Base-by-base conservation (phyloP, 2,797 vertebrate genomes). In the Leucoraja ocellata region DNA sequence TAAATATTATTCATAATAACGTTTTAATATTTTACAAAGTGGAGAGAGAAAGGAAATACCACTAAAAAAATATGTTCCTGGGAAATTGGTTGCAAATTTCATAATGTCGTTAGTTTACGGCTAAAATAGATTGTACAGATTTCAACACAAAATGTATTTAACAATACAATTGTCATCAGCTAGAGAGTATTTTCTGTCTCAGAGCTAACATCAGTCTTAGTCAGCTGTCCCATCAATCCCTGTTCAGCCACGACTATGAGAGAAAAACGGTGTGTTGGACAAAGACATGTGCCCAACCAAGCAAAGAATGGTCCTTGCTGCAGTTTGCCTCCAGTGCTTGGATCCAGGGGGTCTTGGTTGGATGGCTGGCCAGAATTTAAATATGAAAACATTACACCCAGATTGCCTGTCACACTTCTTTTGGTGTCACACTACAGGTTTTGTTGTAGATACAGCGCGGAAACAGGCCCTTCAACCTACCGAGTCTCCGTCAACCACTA, bases 131-230 rank as follows among this genome's bases (percentile, higher is more conserved):
- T 68, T 5, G 84, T 36, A 32, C 10, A 36, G 6, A 32, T 88
- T 65, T 88, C 84, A 65, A 32, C 7, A 16, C 16, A 16, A 21
- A n/a, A 88, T 65, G 18, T 88, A 36, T 36, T 88, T 68, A 32
- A 88, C 32, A 88, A 88, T 18, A 21, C 28, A 88, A 36, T 63
- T n/a, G 61, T 68, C 28, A 21, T 16, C 10, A 36, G 18, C 84
- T 32, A 63, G n/a, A 68, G 28, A 88, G 61, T n/a, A 36, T 32
- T 88, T 88, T 88, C 84, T 88, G 61, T 32, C 32, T 86, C 84
- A 36, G 84, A 32, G 84, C 61, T 88, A 36, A 65, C 2, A 32
- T 88, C 84, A 32, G 83, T 86, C 83, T 86, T 8, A 32, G 83
- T 65, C 58, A 63, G 84, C 63, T 63, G 16, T 21, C 0, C n/a